Conservation (phyloP, 2,888 invertebrate genomes). For the Yponomeuta evonymella region DNA sequence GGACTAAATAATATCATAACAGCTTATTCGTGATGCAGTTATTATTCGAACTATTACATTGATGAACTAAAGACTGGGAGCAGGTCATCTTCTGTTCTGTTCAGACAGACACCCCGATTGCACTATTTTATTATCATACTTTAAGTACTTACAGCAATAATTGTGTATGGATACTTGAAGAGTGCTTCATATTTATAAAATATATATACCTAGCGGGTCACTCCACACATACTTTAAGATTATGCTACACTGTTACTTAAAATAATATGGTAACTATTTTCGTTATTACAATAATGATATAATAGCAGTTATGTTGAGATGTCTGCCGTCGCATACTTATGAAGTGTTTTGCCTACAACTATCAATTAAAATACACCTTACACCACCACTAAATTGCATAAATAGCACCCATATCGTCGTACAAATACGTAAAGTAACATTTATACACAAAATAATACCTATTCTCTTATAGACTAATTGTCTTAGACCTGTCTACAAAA, state of each 20-base stretch:
- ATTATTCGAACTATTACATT: background rate
- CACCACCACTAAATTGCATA: constrained; percentile 52
- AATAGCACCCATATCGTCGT: constrained; percentile 72
- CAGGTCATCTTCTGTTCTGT: background rate
- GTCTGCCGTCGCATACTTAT: background rate
- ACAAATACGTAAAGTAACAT: constrained; percentile 57
- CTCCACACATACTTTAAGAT: constrained; percentile 59
- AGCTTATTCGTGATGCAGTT: constrained; percentile 38
- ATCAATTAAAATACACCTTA: constrained; percentile 55
- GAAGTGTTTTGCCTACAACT: constrained; percentile 25
- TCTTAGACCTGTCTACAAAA: constrained; percentile 53
- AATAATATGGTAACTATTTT: constrained; percentile 59
- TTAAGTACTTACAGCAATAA: background rate
- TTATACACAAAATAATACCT: constrained; percentile 34
- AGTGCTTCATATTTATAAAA: background rate
- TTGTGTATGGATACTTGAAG: background rate
- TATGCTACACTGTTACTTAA: constrained; percentile 48
- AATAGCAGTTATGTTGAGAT: background rate
- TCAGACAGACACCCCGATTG: constrained; percentile 27
- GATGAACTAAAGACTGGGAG: constrained; percentile 24
- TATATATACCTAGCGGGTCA: constrained; percentile 22
- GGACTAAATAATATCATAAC: constrained; percentile 25
- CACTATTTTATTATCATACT: constrained; percentile 26
- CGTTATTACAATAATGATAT: constrained; percentile 32
- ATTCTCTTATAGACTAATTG: constrained; percentile 19